Evolutionary conservation across 2,113 vertebrate genomes (phyloP).

Genomic region (Strix uralensis): DNA sequence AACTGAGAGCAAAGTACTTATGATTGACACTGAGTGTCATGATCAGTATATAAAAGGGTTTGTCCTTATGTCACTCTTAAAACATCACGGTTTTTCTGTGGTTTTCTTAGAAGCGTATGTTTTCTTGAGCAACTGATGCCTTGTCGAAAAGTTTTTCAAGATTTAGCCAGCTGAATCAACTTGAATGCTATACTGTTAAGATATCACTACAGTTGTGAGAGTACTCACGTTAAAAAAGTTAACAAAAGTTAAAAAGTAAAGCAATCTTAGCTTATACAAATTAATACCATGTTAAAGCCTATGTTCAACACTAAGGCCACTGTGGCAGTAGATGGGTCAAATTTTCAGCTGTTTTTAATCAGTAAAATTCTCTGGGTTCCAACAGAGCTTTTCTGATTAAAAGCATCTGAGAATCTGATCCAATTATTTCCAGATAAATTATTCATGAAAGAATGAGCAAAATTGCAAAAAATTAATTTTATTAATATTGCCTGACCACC

Average conservation of each 20-base stretch:
- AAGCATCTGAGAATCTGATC: constrained; percentile 25
- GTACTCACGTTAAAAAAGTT: not conserved
- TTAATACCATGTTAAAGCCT: not conserved
- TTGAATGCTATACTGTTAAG: not conserved
- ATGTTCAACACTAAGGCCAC: not conserved
- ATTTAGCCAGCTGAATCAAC: not conserved
- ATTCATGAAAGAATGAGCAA: constrained; percentile 37
- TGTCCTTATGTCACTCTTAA: not conserved
- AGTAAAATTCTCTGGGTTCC: not conserved
- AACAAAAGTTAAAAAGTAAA: not conserved
- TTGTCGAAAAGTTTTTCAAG: not conserved
- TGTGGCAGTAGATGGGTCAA: not conserved
- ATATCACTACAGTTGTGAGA: not conserved
- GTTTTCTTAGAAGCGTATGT: not conserved
- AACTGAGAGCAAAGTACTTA: not conserved
- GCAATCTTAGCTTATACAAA: not conserved
- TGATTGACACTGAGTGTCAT: not conserved
- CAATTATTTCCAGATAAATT: constrained; percentile 53
- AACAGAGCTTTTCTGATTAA: constrained; percentile 38
- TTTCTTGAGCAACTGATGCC: not conserved
- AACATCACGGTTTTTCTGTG: not conserved
- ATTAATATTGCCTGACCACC: constrained; percentile 8
- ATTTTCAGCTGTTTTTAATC: constrained; percentile 16
- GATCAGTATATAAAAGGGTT: not conserved
- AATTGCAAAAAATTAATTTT: constrained; percentile 41